phyloP scores from a whole-genome alignment of 2,888 invertebrate genomes.

The Andrena hattorfiana region DNA sequence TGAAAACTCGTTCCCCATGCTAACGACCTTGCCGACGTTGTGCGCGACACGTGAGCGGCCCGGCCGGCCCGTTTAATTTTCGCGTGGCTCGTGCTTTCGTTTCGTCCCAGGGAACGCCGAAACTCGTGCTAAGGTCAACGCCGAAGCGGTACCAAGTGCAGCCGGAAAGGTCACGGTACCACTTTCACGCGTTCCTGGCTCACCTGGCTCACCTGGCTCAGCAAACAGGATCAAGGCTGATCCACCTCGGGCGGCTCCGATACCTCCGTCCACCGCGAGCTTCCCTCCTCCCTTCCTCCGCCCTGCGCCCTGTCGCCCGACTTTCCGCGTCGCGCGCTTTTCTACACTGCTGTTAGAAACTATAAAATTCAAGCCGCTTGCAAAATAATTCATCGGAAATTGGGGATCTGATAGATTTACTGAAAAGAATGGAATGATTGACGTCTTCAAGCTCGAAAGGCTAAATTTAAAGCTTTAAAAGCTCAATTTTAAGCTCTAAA shows the following conservation, averaged over 20 bases:
- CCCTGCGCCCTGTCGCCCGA: neutral
- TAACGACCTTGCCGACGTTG: constrained; percentile 69
- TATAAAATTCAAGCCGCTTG: too few relatives aligned
- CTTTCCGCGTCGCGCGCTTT: neutral
- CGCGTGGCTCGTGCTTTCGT: constrained; percentile 56
- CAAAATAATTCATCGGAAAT: too few relatives aligned
- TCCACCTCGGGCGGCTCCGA: constrained; percentile 46
- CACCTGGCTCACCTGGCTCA: constrained; percentile 42
- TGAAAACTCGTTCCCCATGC: constrained; percentile 65
- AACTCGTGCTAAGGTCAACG: constrained; percentile 73
- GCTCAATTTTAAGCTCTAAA: too few relatives aligned
- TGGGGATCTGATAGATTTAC: too few relatives aligned
- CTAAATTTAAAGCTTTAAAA: too few relatives aligned
- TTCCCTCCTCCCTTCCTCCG: constrained; percentile 12
- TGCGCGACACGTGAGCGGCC: constrained; percentile 69
- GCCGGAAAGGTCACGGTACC: constrained; percentile 72
- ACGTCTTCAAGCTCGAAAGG: too few relatives aligned
- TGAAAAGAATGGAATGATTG: too few relatives aligned
- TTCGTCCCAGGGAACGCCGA: constrained; percentile 51
- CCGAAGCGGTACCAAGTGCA: constrained; percentile 73
- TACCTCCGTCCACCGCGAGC: constrained; percentile 8
- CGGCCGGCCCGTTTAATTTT: constrained; percentile 55
- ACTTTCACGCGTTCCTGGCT: constrained; percentile 72
- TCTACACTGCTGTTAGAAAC: too few relatives aligned
- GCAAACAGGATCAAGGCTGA: constrained; percentile 74